Evolutionary conservation across 2,797 vertebrate species (phyloP).

Genomic region (Fringilla coelebs): DNA sequence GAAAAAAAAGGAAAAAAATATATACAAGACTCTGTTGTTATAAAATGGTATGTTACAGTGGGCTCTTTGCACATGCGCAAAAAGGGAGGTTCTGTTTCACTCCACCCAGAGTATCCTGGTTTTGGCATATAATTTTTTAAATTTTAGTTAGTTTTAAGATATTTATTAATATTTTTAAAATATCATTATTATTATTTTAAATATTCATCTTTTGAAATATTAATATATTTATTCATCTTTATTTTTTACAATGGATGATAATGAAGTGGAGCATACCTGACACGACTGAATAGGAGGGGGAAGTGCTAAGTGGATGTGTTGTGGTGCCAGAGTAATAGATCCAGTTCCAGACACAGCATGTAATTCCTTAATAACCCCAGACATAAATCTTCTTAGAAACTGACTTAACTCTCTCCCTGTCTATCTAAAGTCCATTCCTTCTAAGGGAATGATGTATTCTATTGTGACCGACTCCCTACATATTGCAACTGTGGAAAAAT

Average conservation of each 20-base stretch:
- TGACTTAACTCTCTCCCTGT: neutral
- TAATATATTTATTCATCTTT: neutral
- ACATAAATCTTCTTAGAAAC: neutral
- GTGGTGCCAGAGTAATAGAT: neutral
- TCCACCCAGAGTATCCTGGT: neutral
- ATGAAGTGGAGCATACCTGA: neutral
- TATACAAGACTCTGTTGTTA: neutral
- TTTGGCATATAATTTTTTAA: neutral
- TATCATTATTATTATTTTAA: too few species aligned
- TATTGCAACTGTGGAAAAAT: neutral
- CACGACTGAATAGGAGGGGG: fast-evolving
- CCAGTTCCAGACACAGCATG: neutral
- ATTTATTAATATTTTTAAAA: neutral
- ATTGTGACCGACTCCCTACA: neutral
- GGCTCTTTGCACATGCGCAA: neutral
- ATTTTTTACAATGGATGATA: neutral
- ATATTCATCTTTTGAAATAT: too few species aligned
- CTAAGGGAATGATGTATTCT: neutral
- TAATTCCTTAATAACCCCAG: neutral
- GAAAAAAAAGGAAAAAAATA: fast-evolving
- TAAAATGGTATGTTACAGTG: neutral
- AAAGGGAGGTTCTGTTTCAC: neutral
- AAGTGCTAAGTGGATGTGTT: neutral
- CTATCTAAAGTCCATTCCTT: neutral
- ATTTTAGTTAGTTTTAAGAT: neutral